Percentiles rank a stretch among this genome's conserved stretches.
These are phyloP conservation scores for Alviniconcha strummeri DNA, from an alignment of 2,888 invertebrate genomes.

Conservation along the genomic window DNA sequence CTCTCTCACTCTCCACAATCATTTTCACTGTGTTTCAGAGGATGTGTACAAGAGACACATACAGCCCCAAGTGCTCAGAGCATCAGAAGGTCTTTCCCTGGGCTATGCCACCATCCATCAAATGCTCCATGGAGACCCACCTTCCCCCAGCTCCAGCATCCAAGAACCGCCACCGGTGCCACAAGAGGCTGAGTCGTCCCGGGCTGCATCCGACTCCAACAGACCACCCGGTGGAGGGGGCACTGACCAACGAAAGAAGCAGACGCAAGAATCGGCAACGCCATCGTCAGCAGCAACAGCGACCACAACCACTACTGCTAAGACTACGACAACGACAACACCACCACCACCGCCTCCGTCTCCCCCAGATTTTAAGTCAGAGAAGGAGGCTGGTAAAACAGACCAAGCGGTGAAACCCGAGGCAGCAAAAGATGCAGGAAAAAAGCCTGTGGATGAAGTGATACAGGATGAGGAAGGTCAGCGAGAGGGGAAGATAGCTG, in stretches of 20 bases:
- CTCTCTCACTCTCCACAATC: not conserved
- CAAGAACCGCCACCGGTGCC: not conserved
- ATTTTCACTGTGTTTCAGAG: not conserved
- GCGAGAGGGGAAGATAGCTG: no score
- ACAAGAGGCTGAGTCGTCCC: not conserved
- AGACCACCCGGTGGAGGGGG: not conserved
- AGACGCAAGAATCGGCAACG: not conserved
- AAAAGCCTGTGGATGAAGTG: no score
- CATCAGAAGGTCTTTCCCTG: not conserved
- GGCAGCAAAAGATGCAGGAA: no score
- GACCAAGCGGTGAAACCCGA: no score
- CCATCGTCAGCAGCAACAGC: not conserved
- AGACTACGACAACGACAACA: not conserved
- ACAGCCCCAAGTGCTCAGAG: conserved; percentile 20
- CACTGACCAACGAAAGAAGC: not conserved
- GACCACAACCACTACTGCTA: not conserved
- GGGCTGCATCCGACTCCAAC: not conserved
- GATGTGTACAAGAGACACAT: conserved; percentile 6
- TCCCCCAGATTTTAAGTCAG: not conserved
- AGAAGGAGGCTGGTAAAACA: no score
- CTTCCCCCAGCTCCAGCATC: not conserved
- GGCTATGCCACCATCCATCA: not conserved
- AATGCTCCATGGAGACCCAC: not conserved
- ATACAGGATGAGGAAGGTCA: no score
- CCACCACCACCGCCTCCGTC: not conserved